phyloP scores from a whole-genome alignment of 2,888 invertebrate genomes.

The Drosophila kokeensis region DNA sequence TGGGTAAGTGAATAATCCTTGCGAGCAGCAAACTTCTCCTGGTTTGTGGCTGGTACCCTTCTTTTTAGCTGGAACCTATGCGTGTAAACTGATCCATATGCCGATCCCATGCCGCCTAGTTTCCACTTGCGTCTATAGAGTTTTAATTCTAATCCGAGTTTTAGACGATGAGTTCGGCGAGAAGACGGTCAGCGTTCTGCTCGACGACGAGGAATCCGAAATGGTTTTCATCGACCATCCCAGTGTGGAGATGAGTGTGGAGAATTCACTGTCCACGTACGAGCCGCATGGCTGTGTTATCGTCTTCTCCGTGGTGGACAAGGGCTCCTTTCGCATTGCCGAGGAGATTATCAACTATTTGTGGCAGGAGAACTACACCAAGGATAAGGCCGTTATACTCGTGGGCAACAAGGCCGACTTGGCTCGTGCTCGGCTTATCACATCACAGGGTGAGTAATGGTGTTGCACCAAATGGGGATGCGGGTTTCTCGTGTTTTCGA shows the following conservation, averaged over 20 bases:
- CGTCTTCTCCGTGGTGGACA: constrained; percentile 95
- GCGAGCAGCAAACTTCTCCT: constrained; percentile 1
- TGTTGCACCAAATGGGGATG: constrained; percentile 19
- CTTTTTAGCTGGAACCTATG: constrained; percentile 64
- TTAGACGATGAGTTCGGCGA: constrained; percentile 96
- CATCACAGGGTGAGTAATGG: constrained; percentile 89
- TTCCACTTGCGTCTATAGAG: constrained; percentile 80
- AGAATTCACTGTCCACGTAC: constrained; percentile 94
- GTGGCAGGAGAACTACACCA: constrained; percentile 92
- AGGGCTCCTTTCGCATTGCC: constrained; percentile 92
- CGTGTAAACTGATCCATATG: constrained; percentile 59
- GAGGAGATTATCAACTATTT: constrained; percentile 94
- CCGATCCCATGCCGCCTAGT: constrained; percentile 59
- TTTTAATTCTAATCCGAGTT: constrained; percentile 86
- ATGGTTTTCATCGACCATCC: constrained; percentile 96
- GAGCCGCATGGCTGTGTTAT: constrained; percentile 97
- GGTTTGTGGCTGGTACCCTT: constrained; percentile 57
- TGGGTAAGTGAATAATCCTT: constrained; percentile 88
- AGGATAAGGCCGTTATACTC: constrained; percentile 94
- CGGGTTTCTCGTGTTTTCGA: background rate
- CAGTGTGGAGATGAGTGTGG: constrained; percentile 95
- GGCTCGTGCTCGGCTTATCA: constrained; percentile 93
- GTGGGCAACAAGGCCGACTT: constrained; percentile 98
- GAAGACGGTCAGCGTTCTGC: constrained; percentile 94
- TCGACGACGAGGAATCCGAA: constrained; percentile 95